Base-by-base conservation (phyloP, 1,140 invertebrate species). In the Drosophila bocki region DNA sequence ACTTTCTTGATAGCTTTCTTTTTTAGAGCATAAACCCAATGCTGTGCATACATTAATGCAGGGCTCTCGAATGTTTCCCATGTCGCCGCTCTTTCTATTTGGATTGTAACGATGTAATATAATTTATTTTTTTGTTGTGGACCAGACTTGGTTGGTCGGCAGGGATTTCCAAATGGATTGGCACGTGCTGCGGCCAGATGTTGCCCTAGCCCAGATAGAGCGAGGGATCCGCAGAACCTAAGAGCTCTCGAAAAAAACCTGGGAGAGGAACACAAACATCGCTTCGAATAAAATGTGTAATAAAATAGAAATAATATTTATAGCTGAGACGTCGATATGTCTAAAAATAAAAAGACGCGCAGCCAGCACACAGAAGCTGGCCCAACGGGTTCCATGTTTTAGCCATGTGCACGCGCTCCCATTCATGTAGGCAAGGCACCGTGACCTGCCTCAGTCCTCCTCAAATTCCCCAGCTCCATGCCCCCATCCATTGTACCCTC, bases 281-380 rank as follows among this genome's bases (percentile, higher is more conserved):
- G 83, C 81, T 65, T 78, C 67, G 67, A 72, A 69, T 80, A 88
- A 88, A 90, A 90, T 86, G 82, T 91, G 85, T 86, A 91, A 90
- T 85, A 90, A 90, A 90, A 90, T 86, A 91, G 86, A 91, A 91
- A 90, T 85, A 85, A 90, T 91, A 90, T 90, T 90, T 90, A 90
- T 90, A 90, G 85, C 85, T 71, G 81, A 90, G 81, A 91, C 85
- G 86, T 91, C 82, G 82, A 82, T 81, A 84, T 78, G 86, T 75
- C 85, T 90, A 90, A 90, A 90, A 90, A 90, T 90, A 72, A 86
- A 60, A n/a, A 62, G 35, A 65, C 54, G 61, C 54, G 61, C 56
- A 57, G 64, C 62, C 78, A 65, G 56, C 64, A 41, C 56, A 57
- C 56, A 51, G 48, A 72, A 22, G 56, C 68, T 54, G 68, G 48